Evolutionary conservation across 2,113 vertebrate genomes (phyloP).

Genomic region (Capra hircus): DNA sequence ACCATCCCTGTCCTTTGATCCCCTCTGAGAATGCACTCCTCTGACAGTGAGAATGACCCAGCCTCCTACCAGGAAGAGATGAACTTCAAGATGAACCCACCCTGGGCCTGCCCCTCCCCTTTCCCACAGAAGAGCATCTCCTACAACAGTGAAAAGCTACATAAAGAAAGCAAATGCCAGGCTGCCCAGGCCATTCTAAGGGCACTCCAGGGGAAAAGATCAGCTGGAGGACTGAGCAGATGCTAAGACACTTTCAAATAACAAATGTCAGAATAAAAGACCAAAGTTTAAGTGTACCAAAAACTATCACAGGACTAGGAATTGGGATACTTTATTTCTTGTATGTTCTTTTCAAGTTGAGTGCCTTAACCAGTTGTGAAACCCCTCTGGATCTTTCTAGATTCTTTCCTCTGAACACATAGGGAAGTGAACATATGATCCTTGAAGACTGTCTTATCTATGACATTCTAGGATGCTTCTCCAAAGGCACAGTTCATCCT

Average conservation of each 20-base stretch:
- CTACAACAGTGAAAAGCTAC: not conserved
- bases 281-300: not conserved
- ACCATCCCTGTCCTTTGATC: not conserved
- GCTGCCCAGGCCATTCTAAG: not conserved
- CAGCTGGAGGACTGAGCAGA: not conserved
- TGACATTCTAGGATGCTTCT: not conserved
- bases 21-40: not conserved
- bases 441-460: not conserved
- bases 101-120: not conserved
- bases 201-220: not conserved
- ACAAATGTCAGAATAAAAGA: not conserved
- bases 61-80: not conserved
- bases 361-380: not conserved
- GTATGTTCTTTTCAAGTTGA: not conserved
- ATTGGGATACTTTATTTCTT: not conserved
- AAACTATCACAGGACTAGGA: not conserved
- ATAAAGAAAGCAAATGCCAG: not conserved
- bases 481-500: not conserved
- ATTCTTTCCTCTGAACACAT: not conserved
- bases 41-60: not conserved
- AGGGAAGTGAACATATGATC: not conserved
- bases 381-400: not conserved
- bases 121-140: not conserved
- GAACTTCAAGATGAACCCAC: not conserved
- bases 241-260: not conserved